Conservation (phyloP, 2,113 vertebrate species). For the Plectropomus leopardus region DNA sequence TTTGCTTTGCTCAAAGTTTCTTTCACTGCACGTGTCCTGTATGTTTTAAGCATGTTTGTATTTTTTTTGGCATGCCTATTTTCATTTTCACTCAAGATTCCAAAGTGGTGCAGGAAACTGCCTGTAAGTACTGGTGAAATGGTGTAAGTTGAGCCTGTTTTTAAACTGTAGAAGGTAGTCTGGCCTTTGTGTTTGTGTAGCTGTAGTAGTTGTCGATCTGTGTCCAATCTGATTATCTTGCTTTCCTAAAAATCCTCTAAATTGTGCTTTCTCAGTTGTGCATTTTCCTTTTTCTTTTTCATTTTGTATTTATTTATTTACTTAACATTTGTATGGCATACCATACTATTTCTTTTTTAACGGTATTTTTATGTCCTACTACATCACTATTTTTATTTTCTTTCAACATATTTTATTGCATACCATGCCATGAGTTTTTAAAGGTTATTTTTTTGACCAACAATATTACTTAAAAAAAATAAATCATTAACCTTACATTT, state of each 20-base stretch:
- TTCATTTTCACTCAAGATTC: constrained; percentile 68
- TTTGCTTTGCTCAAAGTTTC: neutral
- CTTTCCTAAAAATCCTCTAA: constrained; percentile 30
- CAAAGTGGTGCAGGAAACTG: constrained; percentile 81
- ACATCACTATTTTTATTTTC: too few relatives aligned
- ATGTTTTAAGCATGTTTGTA: constrained; percentile 68
- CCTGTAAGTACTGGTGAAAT: constrained; percentile 72
- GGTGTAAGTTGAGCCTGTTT: constrained; percentile 6
- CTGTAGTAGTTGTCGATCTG: neutral
- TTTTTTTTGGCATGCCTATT: constrained; percentile 68
- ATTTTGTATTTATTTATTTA: neutral
- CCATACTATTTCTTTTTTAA: too few relatives aligned
- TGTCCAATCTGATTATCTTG: neutral
- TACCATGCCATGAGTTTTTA: too few relatives aligned
- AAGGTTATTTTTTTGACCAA: too few relatives aligned
- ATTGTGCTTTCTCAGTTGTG: constrained; percentile 1
- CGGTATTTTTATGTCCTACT: too few relatives aligned
- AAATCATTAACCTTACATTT: too few relatives aligned
- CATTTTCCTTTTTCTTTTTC: neutral
- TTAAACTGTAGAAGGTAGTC: neutral
- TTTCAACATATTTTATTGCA: too few relatives aligned
- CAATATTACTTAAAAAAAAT: too few relatives aligned
- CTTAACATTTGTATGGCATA: too few relatives aligned
- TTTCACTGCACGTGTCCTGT: constrained; percentile 16
- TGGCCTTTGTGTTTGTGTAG: constrained; percentile 28